These are phyloP conservation scores for Tubulanus polymorphus DNA, from an alignment of 2,888 invertebrate species.

Conservation along the genomic window DNA sequence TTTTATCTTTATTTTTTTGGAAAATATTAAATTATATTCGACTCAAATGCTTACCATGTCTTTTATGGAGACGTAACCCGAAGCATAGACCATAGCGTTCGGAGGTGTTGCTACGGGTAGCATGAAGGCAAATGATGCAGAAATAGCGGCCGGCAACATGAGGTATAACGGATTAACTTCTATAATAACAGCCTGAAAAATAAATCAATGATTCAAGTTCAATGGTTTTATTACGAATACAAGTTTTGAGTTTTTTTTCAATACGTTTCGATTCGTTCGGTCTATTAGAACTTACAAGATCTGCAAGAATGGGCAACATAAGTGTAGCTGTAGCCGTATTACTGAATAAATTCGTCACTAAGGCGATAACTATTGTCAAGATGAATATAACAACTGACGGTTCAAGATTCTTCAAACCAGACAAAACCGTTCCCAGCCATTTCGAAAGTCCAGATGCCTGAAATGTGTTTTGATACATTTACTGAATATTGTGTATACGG, in stretches of 20 bases:
- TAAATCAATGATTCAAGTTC: not conserved
- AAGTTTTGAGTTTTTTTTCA: no score
- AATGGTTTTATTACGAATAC: conserved; percentile 5
- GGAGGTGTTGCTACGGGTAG: conserved; percentile 93
- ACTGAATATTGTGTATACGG: no score
- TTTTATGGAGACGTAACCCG: conserved; percentile 45
- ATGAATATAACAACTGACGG: conserved; percentile 5
- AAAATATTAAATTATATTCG: no score
- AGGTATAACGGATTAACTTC: conserved; percentile 80
- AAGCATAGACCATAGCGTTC: conserved; percentile 82
- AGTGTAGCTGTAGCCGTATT: conserved; percentile 11
- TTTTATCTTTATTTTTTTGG: no score
- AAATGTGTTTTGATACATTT: no score
- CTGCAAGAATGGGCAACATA: conserved; percentile 9
- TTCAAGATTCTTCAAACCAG: conserved; percentile 31
- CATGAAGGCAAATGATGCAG: conserved; percentile 86
- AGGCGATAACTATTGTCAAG: conserved; percentile 3
- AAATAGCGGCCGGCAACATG: conserved; percentile 83
- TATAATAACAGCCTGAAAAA: conserved; percentile 64
- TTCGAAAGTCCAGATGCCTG: conserved; percentile 12
- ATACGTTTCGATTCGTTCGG: no score
- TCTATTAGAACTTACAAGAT: conserved; percentile 5
- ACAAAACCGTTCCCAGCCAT: conserved; percentile 6
- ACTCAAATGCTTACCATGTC: conserved; percentile 55
- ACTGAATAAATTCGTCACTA: conserved; percentile 10